phyloP scores from a whole-genome alignment of 2,113 vertebrate genomes.

The Salvelinus sp. region DNA sequence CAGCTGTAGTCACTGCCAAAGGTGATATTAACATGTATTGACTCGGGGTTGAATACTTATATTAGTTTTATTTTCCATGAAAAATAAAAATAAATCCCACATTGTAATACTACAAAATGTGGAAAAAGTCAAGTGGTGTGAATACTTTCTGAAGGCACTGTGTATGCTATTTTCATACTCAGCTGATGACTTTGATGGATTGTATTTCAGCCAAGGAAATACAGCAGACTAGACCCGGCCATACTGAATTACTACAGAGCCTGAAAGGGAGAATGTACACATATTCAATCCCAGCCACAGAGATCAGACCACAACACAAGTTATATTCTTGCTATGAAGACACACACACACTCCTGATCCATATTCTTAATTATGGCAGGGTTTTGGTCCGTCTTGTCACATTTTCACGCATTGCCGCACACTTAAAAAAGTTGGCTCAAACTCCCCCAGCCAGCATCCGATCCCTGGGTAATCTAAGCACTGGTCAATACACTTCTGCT shows the following conservation, averaged over 20 bases:
- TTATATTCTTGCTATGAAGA: neutral
- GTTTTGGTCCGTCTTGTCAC: neutral
- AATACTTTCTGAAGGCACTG: too few species aligned
- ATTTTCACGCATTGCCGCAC: too few species aligned
- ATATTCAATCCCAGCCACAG: too few species aligned
- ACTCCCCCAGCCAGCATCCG: conserved; percentile 9
- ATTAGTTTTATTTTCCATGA: too few species aligned
- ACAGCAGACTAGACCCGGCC: neutral
- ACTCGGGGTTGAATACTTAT: too few species aligned
- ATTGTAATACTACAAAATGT: too few species aligned
- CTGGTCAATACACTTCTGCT: conserved; percentile 55
- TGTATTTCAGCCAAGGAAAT: conserved; percentile 22
- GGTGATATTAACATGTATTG: too few species aligned
- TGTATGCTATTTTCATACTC: too few species aligned
- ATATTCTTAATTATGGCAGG: neutral
- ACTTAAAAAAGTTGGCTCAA: neutral
- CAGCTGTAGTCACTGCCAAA: too few species aligned
- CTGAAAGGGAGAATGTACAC: neutral
- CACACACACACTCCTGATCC: neutral
- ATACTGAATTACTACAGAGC: conserved; percentile 4
- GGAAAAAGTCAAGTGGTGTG: too few species aligned
- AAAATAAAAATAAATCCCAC: too few species aligned
- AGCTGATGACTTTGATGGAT: neutral
- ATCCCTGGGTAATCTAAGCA: conserved; percentile 19
- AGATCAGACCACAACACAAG: neutral